Evolutionary conservation across 2,113 vertebrate species (phyloP), one percentile per base, ranked within the genome.

Genomic region (Machaerirhynchus nigripectus): DNA sequence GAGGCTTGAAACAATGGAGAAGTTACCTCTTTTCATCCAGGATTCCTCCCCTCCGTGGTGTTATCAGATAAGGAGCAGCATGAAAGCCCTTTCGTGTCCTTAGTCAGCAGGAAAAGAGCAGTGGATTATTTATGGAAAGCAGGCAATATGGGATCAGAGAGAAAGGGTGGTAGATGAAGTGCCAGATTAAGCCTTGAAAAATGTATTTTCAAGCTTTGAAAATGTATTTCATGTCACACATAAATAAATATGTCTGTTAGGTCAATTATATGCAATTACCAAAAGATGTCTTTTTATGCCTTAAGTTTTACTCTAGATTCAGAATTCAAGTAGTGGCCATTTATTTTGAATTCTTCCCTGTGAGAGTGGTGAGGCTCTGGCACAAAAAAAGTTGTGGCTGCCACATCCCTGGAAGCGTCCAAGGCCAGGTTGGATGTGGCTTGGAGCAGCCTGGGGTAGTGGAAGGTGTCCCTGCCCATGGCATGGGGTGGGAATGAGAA

Each of bases 21-120:
- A 67, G 11, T 39, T 61, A 1, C 64, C 60, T 76, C 7, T 70
- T 85, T 39, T 46, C 39, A 40, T 63, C 15, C 52, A 59, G 46
- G 60, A 78, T 76, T 81, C 21, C 69, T 85, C 39, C 1, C 21
- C 69, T 85, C 39, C 1, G 31, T 47, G n/a, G 49, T 52, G 27
- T 64, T 84, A 60, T 57, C 63, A 87, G 82, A 93, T 39, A 31
- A 84, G 49, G 31, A 89, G 61, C 89, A 86, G 47, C 19, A 86
- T 59, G 28, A 67, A 83, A 77, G 22, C 40, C 46, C 39, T 85
- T 83, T 57, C 22, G 37, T 52, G 52, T 93, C 52, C 75, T 88
- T 86, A 74, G 67, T 80, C 93, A 96, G 75, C 70, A 63, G 77
- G 82, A 90, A 91, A 76, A 87, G 52, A 84, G 55, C 46, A 85